Conservation (phyloP, 1,140 invertebrate genomes). For the Drosophila nannoptera region DNA sequence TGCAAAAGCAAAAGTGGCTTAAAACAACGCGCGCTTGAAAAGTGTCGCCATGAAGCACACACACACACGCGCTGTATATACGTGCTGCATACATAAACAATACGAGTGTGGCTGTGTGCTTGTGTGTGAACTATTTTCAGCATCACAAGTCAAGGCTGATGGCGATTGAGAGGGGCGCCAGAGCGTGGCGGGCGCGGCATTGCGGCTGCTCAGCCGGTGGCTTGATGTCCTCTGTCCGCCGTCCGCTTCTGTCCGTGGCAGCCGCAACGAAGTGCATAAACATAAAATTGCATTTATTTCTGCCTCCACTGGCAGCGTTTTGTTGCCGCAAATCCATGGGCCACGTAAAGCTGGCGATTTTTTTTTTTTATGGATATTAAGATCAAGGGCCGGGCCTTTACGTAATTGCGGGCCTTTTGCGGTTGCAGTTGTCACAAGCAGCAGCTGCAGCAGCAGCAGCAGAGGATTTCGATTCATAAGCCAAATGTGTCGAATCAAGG, state of each 20-base stretch:
- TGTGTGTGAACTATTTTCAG: conserved; percentile 37
- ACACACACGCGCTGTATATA: conserved; percentile 12
- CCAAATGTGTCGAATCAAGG: conserved; percentile 16
- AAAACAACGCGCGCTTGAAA: conserved; percentile 32
- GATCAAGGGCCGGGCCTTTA: conserved; percentile 43
- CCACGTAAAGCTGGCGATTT: neutral
- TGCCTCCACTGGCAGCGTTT: neutral
- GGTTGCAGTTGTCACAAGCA: conserved; percentile 31
- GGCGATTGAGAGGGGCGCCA: neutral
- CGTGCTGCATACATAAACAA: too few species aligned
- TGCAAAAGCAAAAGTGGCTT: neutral
- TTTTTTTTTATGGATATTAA: conserved; percentile 26
- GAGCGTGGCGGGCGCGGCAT: neutral
- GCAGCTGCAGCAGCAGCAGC: neutral
- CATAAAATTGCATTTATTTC: conserved; percentile 48
- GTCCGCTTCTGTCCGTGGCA: conserved; percentile 17
- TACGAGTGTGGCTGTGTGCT: conserved; percentile 2
- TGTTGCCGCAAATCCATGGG: conserved; percentile 9
- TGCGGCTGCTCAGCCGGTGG: neutral
- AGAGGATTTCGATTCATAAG: conserved; percentile 14
- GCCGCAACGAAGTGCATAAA: conserved; percentile 46
- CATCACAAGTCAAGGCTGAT: conserved; percentile 36
- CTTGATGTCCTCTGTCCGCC: neutral
- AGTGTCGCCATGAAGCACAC: conserved; percentile 43
- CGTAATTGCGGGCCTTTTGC: conserved; percentile 30